Conservation (phyloP, 1,140 invertebrate genomes). For the Ruditapes philippinarum region DNA sequence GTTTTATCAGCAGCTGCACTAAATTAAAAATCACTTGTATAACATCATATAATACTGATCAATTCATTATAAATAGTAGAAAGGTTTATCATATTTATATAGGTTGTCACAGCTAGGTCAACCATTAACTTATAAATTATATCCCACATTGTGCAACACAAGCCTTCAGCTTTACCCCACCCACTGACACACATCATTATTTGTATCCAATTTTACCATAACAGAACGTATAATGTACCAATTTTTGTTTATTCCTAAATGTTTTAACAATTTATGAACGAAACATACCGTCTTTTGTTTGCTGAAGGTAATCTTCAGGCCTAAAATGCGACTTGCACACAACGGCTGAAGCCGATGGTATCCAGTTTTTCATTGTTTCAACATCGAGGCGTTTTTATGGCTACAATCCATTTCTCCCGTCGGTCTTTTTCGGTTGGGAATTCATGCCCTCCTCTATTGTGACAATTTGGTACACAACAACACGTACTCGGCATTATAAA, state of each 20-base stretch:
- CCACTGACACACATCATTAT: conserved; percentile 25
- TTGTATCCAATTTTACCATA: conserved; percentile 26
- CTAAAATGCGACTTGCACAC: conserved; percentile 44
- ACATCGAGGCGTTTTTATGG: conserved; percentile 26
- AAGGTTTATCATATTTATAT: conserved; percentile 32
- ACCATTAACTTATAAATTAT: conserved; percentile 32
- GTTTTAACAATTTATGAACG: conserved; percentile 17
- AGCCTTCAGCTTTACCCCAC: conserved; percentile 27
- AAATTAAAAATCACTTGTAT: conserved; percentile 27
- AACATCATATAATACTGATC: conserved; percentile 31
- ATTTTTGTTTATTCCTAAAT: conserved; percentile 19
- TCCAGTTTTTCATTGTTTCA: conserved; percentile 27
- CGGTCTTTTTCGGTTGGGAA: conserved; percentile 25
- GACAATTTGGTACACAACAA: conserved; percentile 43
- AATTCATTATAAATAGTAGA: conserved; percentile 27
- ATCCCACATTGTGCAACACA: conserved; percentile 29
- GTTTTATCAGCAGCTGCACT: conserved; percentile 15
- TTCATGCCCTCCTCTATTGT: conserved; percentile 36
- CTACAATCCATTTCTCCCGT: conserved; percentile 23
- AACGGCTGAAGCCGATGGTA: conserved; percentile 14
- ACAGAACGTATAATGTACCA: conserved; percentile 22
- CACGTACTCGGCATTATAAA: conserved; percentile 32
- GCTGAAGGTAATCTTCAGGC: conserved; percentile 38
- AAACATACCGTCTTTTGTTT: conserved; percentile 6
- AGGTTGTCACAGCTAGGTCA: conserved; percentile 23